These are phyloP conservation scores for Gambelia wislizenii DNA, from an alignment of 2,797 vertebrate species.

Conservation along the genomic window DNA sequence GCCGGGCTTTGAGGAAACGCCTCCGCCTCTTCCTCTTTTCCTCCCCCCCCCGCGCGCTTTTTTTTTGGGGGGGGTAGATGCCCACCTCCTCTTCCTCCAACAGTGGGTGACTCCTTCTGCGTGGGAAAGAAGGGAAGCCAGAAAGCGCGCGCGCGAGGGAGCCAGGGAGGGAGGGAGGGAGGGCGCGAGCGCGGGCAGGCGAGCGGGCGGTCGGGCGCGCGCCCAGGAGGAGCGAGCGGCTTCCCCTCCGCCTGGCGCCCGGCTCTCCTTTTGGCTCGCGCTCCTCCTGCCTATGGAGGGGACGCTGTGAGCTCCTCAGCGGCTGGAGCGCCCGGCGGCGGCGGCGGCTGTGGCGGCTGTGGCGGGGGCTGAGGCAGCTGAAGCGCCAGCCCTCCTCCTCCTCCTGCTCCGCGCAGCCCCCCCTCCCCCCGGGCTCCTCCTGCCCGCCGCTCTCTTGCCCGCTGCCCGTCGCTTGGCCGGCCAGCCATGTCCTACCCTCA, in stretches of 20 bases:
- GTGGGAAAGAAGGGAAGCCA: constrained; percentile 4
- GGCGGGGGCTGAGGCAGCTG: not conserved
- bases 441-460: not conserved
- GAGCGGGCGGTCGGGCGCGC: not conserved
- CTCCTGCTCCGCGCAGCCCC: not conserved
- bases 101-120: constrained; percentile 18
- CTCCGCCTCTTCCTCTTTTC: constrained; percentile 52
- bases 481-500: constrained; percentile 98
- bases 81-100: not conserved
- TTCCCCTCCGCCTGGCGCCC: constrained; percentile 48
- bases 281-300: constrained; percentile 37
- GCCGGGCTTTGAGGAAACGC: not conserved
- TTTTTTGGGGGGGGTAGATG: constrained; percentile 42
- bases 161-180: too few relatives aligned
- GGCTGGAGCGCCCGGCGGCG: constrained; percentile 18
- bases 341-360: not conserved
- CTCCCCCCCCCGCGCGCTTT: constrained; percentile 75
- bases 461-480: constrained; percentile 13
- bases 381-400: not conserved
- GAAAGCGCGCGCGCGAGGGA: not conserved
- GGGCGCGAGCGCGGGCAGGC: not conserved
- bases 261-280: constrained; percentile 39
- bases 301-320: constrained; percentile 28
- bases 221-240: not conserved
- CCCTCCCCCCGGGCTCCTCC: not conserved